phyloP scores from a whole-genome alignment of 2,797 vertebrate genomes.

The Amblyopsis hoosieri region DNA sequence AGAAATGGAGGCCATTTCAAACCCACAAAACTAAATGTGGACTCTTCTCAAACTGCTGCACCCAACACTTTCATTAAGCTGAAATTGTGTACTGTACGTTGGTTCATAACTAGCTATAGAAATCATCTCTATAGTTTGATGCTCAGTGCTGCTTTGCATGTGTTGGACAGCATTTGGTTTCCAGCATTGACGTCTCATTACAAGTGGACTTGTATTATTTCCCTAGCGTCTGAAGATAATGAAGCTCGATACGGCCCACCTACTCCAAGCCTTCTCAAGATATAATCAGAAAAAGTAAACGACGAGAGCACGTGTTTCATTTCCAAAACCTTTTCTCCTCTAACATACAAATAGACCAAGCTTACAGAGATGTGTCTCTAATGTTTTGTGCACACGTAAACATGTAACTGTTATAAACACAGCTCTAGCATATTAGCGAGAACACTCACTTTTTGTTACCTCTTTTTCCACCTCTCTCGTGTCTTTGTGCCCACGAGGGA shows the following conservation, averaged over 20 bases:
- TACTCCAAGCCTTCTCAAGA: neutral
- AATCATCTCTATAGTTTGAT: neutral
- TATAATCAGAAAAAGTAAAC: constrained; percentile 8
- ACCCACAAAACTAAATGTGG: too few relatives aligned
- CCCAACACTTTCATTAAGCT: too few relatives aligned
- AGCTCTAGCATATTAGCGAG: constrained; percentile 6
- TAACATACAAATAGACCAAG: neutral
- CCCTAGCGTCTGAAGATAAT: neutral
- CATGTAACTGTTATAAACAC: constrained; percentile 1
- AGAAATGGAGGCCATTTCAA: too few relatives aligned
- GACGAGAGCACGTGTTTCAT: neutral
- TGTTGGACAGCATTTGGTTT: neutral
- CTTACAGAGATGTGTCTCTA: neutral
- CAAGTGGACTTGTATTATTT: neutral
- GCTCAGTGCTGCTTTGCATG: neutral
- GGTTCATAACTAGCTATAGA: too few relatives aligned
- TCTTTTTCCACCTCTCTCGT: neutral
- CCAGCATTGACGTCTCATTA: constrained; percentile 4
- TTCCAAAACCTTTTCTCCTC: neutral
- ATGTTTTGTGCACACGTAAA: neutral
- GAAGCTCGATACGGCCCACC: neutral
- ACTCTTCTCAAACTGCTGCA: too few relatives aligned
- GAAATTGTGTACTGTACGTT: too few relatives aligned
- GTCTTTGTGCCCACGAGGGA: constrained; percentile 2
- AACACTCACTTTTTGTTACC: neutral